Evolutionary conservation across 2,113 vertebrate species (phyloP), one percentile per base, ranked within the genome.

Genomic region (Triplophysa dalaica): DNA sequence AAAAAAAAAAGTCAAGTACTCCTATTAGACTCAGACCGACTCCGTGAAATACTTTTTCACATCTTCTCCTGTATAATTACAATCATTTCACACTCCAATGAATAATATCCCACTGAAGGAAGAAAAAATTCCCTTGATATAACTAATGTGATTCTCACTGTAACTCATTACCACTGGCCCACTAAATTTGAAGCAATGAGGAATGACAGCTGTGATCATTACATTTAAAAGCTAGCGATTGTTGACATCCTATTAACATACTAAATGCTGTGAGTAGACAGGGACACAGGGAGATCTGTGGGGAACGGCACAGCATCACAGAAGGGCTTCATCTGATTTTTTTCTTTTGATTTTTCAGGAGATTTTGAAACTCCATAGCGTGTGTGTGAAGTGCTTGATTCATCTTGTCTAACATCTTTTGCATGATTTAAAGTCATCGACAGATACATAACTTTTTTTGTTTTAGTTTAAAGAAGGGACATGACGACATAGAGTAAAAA

Each of bases 291-390:
- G 21, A 22, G 62, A 13, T 29, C 70, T 78, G 43, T 60, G 43
- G 38, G 65, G 58, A 78, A 50, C 11, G 11, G 69, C 63, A 48
- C 56, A 61, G 10, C 56, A 70, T 62, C 64, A 50, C 75, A 70
- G 70, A 48, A 81, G 63, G 75, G 82, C 58, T 80, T 83, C 22
- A 72, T 61, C 61, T 52, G 3, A 52, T 75, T 56, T 8, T 43
- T 79, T 61, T 33, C 21, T 26, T 81, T 78, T 70, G 33, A 6
- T 33, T 82, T 75, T 84, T 73, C 70, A 73, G 45, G 56, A 78
- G 45, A 41, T 69, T 78, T 78, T 38, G 29, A 58, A 69, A 70
- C n/a, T 45, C n/a, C 45, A 63, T 66, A 22, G 80, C 54, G 52
- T 14, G 56, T 70, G 62, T 68, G 21, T 67, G 63, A 63, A 54